These are phyloP conservation scores for Monodelphis domestica DNA, from an alignment of 2,797 vertebrate species.

Conservation along the genomic window DNA sequence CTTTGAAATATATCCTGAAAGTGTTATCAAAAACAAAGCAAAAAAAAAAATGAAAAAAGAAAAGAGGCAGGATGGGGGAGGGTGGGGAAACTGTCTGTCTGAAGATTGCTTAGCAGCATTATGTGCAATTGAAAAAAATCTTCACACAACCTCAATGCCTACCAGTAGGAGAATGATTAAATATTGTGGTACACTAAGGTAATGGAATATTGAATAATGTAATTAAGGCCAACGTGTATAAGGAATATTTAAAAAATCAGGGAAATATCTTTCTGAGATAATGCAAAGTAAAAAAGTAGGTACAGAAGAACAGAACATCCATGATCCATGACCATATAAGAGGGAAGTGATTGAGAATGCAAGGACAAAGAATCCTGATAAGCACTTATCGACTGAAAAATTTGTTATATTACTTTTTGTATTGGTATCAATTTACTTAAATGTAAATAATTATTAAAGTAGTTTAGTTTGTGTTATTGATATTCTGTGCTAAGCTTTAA, in stretches of 20 bases:
- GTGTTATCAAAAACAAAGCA: not conserved
- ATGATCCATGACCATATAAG: not conserved
- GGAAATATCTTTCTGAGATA: not conserved
- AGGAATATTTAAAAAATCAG: not conserved
- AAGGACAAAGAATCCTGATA: not conserved
- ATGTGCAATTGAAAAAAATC: not conserved
- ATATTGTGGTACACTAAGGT: not conserved
- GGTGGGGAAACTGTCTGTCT: not conserved
- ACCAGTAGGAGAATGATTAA: not conserved
- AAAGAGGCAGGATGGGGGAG: not conserved
- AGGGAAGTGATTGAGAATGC: not conserved
- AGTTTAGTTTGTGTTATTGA: not conserved
- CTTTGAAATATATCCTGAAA: not conserved
- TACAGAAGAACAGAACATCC: not conserved
- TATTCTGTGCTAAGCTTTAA: not conserved
- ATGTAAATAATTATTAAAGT: not conserved
- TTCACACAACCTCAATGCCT: not conserved
- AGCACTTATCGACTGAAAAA: not conserved
- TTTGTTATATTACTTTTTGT: not conserved
- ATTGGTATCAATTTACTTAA: not conserved
- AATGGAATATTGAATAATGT: not conserved
- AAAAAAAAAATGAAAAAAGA: too few species aligned
- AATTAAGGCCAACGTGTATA: not conserved
- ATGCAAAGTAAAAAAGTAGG: not conserved
- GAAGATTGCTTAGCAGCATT: not conserved